A percentile compares a stretch with the other conserved stretches of the same genome.
Evolutionary conservation across 2,113 vertebrate genomes (phyloP).

Genomic region (Apeltes quadracus): DNA sequence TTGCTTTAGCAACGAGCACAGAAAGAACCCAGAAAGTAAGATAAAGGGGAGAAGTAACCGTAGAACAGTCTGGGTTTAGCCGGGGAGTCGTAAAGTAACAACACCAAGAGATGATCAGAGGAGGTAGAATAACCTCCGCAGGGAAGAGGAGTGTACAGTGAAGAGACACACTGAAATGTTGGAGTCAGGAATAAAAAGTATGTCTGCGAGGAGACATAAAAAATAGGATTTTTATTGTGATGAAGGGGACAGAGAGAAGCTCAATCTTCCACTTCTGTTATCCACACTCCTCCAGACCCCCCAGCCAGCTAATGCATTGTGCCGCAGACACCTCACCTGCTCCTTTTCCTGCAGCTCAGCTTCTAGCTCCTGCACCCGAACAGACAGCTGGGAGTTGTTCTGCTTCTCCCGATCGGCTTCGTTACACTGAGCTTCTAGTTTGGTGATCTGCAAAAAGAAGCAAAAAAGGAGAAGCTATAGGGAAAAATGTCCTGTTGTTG

Average conservation of each 20-base stretch:
- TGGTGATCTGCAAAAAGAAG: slow-evolving; percentile 81
- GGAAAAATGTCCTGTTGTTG: background rate
- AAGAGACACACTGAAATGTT: background rate
- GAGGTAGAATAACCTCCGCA: slow-evolving; percentile 50
- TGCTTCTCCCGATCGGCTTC: slow-evolving; percentile 90
- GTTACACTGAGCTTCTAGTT: slow-evolving; percentile 89
- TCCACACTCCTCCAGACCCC: background rate
- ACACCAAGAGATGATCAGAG: slow-evolving; percentile 5
- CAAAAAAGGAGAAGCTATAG: background rate
- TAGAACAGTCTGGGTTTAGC: slow-evolving; percentile 23
- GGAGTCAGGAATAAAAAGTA: background rate
- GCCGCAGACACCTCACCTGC: slow-evolving; percentile 76
- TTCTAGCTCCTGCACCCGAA: slow-evolving; percentile 89
- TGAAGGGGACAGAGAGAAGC: background rate
- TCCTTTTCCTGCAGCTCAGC: slow-evolving; percentile 91
- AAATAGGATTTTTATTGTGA: slow-evolving; percentile 1
- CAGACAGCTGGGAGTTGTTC: slow-evolving; percentile 84
- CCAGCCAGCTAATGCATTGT: background rate
- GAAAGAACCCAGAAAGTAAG: background rate
- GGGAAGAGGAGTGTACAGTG: slow-evolving; percentile 19
- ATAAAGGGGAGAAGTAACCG: background rate
- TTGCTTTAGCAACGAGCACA: background rate
- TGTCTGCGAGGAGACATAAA: slow-evolving; percentile 7
- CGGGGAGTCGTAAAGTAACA: slow-evolving; percentile 1
- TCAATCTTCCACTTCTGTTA: background rate